Conservation (phyloP, 2,113 vertebrate genomes). For the Spizaetus ornatus region DNA sequence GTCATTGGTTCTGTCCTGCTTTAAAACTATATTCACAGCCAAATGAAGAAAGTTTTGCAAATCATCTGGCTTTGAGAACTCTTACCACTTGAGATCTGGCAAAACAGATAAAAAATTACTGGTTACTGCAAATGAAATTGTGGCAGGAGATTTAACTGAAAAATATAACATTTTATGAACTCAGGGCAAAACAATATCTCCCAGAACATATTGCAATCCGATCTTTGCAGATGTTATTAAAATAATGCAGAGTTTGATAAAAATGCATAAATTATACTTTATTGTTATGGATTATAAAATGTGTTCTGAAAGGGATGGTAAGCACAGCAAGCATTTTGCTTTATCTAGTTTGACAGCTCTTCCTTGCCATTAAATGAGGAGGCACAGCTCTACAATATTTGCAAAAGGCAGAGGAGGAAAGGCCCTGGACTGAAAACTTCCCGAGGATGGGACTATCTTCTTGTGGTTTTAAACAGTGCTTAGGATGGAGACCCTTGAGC, state of each 20-base stretch:
- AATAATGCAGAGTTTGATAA: conserved; percentile 58
- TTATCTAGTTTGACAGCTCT: not conserved
- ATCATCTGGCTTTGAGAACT: not conserved
- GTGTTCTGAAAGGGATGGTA: conserved; percentile 34
- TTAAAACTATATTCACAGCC: not conserved
- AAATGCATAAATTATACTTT: conserved; percentile 66
- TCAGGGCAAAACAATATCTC: conserved; percentile 55
- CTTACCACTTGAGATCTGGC: not conserved
- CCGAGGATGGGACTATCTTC: not conserved
- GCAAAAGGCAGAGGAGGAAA: not conserved
- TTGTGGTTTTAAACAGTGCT: not conserved
- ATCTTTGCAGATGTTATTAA: conserved; percentile 49
- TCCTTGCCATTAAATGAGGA: conserved; percentile 22
- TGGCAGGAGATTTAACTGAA: conserved; percentile 38
- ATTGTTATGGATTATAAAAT: conserved; percentile 51
- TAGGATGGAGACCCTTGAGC: not conserved
- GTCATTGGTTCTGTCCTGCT: not conserved
- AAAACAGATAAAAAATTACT: conserved; percentile 43
- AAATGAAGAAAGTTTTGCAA: not conserved
- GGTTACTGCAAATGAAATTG: conserved; percentile 23
- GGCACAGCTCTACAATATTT: not conserved
- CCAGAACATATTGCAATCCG: conserved; percentile 27
- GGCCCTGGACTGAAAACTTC: not conserved
- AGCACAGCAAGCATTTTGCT: conserved; percentile 43
- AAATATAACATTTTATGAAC: conserved; percentile 43